phyloP scores from a whole-genome alignment of 92 coral and sea anemone species.

The Epizoanthus ramosus region DNA sequence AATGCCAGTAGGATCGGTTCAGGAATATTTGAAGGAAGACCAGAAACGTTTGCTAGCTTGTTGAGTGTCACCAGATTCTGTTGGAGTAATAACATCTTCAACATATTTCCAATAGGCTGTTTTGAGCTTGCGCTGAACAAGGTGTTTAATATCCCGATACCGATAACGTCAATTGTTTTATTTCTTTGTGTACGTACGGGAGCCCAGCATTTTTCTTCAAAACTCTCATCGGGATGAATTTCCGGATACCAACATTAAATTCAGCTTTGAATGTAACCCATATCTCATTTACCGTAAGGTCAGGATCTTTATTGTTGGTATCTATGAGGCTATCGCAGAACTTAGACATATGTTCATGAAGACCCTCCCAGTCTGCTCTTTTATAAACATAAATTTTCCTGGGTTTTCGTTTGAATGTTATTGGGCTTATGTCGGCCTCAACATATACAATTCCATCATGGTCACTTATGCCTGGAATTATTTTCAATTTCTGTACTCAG shows the following conservation, averaged over 20 bases:
- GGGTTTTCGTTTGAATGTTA: neutral
- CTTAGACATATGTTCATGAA: slow-evolving; percentile 1
- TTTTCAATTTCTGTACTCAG: neutral
- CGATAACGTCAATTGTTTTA: slow-evolving; percentile 10
- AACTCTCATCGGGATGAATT: slow-evolving; percentile 20
- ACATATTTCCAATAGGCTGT: slow-evolving; percentile 19
- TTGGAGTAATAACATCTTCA: neutral
- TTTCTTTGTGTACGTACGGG: slow-evolving; percentile 21
- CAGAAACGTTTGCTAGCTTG: slow-evolving; percentile 16
- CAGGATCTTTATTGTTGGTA: neutral
- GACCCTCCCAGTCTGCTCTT: slow-evolving; percentile 4
- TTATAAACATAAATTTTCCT: neutral
- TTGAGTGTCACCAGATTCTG: neutral
- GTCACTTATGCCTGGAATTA: slow-evolving; percentile 22
- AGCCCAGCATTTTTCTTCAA: neutral
- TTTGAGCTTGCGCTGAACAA: neutral
- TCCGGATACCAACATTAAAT: neutral
- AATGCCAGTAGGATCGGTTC: slow-evolving; percentile 8
- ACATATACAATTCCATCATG: slow-evolving; percentile 27
- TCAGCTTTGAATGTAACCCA: slow-evolving; percentile 11
- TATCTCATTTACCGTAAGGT: neutral
- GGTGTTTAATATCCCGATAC: slow-evolving; percentile 16
- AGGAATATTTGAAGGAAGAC: slow-evolving; percentile 6
- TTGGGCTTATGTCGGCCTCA: slow-evolving; percentile 21
- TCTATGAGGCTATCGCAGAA: neutral